Percentiles rank a stretch among this genome's conserved stretches.
Conservation (phyloP, 2,113 vertebrate genomes). For the Vombatus ursinus region DNA sequence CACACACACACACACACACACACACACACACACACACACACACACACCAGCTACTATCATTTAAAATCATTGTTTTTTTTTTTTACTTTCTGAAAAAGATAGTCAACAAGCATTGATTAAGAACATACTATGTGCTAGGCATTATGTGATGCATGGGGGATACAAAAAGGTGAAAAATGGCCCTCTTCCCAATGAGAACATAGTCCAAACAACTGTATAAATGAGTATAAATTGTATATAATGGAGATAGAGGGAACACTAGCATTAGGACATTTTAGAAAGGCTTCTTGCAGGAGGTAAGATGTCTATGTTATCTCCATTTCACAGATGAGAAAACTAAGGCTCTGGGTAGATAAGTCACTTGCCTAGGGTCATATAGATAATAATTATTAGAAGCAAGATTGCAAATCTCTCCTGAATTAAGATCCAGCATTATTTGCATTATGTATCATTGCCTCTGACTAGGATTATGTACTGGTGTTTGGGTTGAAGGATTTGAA, state of each 20-base stretch:
- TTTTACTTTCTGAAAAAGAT: neutral
- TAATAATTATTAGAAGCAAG: neutral
- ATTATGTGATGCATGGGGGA: neutral
- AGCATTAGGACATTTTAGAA: neutral
- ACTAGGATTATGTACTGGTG: neutral
- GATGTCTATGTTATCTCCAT: neutral
- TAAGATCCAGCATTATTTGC: neutral
- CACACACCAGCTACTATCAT: neutral
- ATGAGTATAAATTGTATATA: neutral
- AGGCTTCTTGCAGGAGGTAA: neutral
- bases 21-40: neutral
- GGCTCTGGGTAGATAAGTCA: neutral
- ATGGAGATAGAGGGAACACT: neutral
- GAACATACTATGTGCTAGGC: neutral
- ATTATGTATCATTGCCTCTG: neutral
- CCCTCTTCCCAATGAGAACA: neutral
- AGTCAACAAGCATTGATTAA: neutral
- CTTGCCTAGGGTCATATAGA: neutral
- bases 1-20: neutral
- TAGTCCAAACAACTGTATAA: neutral
- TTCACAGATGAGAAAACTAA: neutral
- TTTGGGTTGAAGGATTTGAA: neutral
- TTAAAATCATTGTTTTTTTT: neutral
- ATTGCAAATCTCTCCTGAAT: neutral
- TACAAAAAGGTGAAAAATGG: neutral